Base-by-base conservation (phyloP, 2,797 vertebrate species). In the Ispidina lecontei region DNA sequence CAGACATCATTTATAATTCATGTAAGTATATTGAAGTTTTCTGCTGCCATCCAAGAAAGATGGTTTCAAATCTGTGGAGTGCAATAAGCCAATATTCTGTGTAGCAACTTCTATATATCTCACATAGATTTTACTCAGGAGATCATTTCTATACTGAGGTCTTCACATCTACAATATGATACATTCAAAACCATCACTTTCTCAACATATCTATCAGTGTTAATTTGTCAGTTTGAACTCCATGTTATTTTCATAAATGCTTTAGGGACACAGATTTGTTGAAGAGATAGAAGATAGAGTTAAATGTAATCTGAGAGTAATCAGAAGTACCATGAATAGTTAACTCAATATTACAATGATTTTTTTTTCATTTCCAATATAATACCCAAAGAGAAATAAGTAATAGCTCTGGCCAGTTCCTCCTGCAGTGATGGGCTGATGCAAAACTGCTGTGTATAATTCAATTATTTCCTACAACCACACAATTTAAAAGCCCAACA, bases 1-100 rank as follows among this genome's bases (percentile, higher is more conserved):
- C 96, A 95, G 89, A 80, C 94, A 87, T 97, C 97, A 98, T 99
- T 97, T 97, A 99, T 99, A 98, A 99, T 98, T 98, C 97, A 99
- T 98, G 95, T 95, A 93, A 96, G 90, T 93, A 97, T 97, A 98
- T 98, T 98, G 97, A 97, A 98, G 97, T 96, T 97, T 97, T 97
- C 97, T 96, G 97, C 95, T 95, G 92, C 93, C 83, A 87, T 95
- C 90, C 91, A 96, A 96, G 94, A 95, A 90, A 95, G 92, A 97
- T 94, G 91, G 86, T 77, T 97, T 96, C 91, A 93, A 97, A 98
- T 96, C 97, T 97, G 95, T 89, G 90, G 97, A 97, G 97, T 96
- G 67, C 97, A 97, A 98, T 98, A 97, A 97, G 96, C 94, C 95
- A 98, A 98, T 98, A 98, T 98, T 98, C 98, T 96, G 91, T 97